phyloP scores from a whole-genome alignment of 2,797 vertebrate genomes.

The Coluber constrictor region DNA sequence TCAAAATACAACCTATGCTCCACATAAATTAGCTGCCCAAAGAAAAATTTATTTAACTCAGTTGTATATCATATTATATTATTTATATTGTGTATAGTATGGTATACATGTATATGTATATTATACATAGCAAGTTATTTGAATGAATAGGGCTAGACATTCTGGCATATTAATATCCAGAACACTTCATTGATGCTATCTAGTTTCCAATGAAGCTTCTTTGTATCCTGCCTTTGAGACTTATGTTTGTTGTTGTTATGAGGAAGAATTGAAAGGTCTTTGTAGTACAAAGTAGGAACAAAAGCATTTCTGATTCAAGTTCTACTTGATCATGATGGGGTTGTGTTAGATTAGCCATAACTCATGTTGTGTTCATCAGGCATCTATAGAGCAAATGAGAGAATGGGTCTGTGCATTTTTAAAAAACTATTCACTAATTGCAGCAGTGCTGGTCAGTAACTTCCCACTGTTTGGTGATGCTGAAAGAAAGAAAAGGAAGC shows the following conservation, averaged over 20 bases:
- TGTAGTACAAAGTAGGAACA: background rate
- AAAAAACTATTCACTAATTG: background rate
- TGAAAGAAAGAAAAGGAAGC: background rate
- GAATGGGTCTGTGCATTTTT: background rate
- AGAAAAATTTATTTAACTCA: background rate
- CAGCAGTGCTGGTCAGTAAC: background rate
- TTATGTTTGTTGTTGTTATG: background rate
- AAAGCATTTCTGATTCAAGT: background rate
- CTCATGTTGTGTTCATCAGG: background rate
- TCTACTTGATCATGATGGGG: background rate
- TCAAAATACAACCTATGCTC: background rate
- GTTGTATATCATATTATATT: background rate
- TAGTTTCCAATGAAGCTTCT: background rate
- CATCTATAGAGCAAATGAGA: background rate
- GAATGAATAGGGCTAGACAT: background rate
- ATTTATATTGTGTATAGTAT: background rate
- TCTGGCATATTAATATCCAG: background rate
- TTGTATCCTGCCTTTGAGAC: background rate
- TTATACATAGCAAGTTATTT: background rate
- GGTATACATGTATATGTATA: background rate
- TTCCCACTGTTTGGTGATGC: background rate
- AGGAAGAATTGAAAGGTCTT: background rate
- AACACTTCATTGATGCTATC: background rate
- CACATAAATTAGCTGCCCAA: background rate
- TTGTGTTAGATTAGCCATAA: background rate